Conservation (phyloP, 2,113 vertebrate species). For the Pseudonaja textilis region DNA sequence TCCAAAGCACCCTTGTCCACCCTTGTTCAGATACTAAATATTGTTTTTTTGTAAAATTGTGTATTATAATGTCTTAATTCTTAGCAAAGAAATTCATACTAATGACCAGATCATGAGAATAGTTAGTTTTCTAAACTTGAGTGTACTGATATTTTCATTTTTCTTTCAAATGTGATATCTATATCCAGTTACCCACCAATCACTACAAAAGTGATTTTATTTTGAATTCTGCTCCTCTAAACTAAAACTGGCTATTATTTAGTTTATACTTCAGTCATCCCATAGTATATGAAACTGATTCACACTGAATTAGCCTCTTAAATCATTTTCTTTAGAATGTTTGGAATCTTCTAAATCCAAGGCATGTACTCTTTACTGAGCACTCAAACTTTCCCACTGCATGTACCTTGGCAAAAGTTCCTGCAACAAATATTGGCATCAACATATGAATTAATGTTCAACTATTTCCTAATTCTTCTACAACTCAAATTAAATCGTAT, state of each 20-base stretch:
- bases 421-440: neutral
- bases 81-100: neutral
- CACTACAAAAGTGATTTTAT: neutral
- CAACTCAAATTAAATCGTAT: neutral
- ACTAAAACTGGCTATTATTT: neutral
- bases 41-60: neutral
- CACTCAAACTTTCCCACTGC: neutral
- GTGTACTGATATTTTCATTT: neutral
- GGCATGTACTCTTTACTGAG: neutral
- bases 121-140: neutral
- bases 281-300: neutral
- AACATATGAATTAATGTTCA: constrained; percentile 5
- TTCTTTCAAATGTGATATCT: neutral
- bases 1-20: neutral
- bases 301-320: neutral
- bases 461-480: constrained; percentile 2
- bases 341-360: neutral
- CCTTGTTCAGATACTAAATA: neutral
- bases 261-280: neutral
- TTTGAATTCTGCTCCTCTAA: neutral
- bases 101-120: neutral
- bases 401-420: neutral
- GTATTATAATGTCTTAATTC: neutral
- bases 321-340: neutral
- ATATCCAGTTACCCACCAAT: neutral